Base-by-base conservation (phyloP, 2,888 invertebrate species). In the Chloromyia formosa region DNA sequence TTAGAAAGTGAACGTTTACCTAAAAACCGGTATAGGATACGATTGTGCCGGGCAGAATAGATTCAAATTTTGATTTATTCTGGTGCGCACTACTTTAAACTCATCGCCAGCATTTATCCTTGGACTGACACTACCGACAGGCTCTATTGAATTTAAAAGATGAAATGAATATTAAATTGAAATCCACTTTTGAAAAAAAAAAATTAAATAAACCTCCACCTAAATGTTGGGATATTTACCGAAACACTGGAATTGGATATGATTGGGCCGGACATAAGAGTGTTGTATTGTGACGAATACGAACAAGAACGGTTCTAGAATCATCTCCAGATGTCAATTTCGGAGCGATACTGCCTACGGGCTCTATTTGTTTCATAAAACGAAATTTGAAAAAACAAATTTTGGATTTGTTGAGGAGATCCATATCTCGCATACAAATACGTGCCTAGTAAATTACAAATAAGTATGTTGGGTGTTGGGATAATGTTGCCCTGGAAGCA, bases 41-140 rank as follows among this genome's bases (percentile, higher is more conserved):
- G 91, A 92, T 84, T 93, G 93, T 20, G 92, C 92, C 75, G 92
- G 92, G 84, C 93, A 93, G 79, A 91, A 86, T 77, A 93, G 83
- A 61, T 91, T 90, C 80, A 91, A 86, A 82, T 88, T 88, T 80
- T 83, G 83, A 77, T 85, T 84, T 80, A 86, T 80, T 78, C 85
- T 82, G 79, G 83, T 81, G 78, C 83, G 83, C 87, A 89, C 83
- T 88, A 86, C 85, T 87, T 90, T 87, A 86, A 87, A 81, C 85
- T 88, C 83, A 87, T 92, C 92, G 87, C 89, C 85, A 71, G 91
- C 88, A 76, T 92, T 91, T 84, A 93, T 92, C 87, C 93, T 93
- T 86, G 86, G 86, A 76, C 83, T 83, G 75, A 88, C 88, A 77
- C 86, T 88, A 76, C 87, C 88, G 79, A 88, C 85, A 40, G 88